Evolutionary conservation across 2,888 invertebrate species (phyloP), one percentile per base, ranked within the genome.

Genomic region (Panzeria rudis): DNA sequence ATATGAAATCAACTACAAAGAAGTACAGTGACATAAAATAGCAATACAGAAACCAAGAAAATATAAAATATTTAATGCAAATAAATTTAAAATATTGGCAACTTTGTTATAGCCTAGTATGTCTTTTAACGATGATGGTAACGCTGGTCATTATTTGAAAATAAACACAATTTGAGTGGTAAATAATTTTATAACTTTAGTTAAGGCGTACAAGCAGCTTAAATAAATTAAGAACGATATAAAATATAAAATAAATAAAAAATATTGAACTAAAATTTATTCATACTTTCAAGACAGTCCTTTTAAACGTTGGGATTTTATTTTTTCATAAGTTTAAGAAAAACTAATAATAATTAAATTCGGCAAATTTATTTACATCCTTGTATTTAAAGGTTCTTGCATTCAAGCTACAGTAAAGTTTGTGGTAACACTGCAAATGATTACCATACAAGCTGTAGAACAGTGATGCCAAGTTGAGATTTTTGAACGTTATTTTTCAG

Each of bases 21-120:
- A 76, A 69, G 62, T 78, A 82, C 82, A 73, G 85, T 17, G 75
- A 82, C 69, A 71, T 61, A 77, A 81, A 71, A 38, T 38, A 85
- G 82, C 85, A 82, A 85, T 85, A 81, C 44, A 68, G 54, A 61
- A 73, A 61, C 17, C 20, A 76, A 84, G 17, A 56, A 47, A 52
- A 23, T 62, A 73, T 20, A 44, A 66, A 72, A 62, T 68, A 50
- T 35, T 44, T 23, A 52, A 61, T 11, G 25, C 50, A 62, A 69
- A 44, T 1, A 61, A 41, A 41, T 2, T 8, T 17, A 62, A 50
- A 32, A 17, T 56, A 66, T 62, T 52, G 75, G 64, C 52, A 68
- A 76, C 11, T 29, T 23, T 54, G 32, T 20, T 50, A 50, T 41
- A 75, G 41, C 50, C 47, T n/a, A 13, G 11, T 38, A 25, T 50